phyloP scores from a whole-genome alignment of 2,888 invertebrate species.

The Chrysotoxum bicinctum region DNA sequence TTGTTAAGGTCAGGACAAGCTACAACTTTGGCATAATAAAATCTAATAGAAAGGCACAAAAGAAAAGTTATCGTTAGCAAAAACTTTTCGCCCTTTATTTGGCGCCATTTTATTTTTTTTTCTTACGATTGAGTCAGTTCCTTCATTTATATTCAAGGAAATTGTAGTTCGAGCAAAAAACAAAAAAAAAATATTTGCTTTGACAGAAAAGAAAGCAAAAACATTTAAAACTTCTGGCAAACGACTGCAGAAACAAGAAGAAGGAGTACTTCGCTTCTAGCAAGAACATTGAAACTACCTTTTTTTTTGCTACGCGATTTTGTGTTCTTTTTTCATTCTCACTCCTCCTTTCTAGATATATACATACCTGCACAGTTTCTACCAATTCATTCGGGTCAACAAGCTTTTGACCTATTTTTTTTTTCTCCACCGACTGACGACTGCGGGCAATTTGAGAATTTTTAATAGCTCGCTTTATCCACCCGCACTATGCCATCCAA shows the following conservation, averaged over 20 bases:
- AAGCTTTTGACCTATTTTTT: conserved; percentile 67
- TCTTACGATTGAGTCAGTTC: not conserved
- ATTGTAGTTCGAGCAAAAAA: conserved; percentile 3
- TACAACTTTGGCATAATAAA: conserved; percentile 8
- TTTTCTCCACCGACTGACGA: not conserved
- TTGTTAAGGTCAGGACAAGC: conserved; percentile 5
- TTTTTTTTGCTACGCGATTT: conserved; percentile 5
- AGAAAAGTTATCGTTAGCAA: conserved; percentile 27
- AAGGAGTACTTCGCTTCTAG: not conserved
- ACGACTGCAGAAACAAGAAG: not conserved
- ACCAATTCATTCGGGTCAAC: conserved; percentile 56
- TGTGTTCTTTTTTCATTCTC: not conserved
- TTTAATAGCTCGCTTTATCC: conserved; percentile 44
- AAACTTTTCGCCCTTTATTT: conserved; percentile 33
- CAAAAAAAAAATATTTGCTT: conserved; percentile 6
- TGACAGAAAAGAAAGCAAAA: conserved; percentile 12
- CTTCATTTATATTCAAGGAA: conserved; percentile 29
- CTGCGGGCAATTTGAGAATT: conserved; percentile 49
- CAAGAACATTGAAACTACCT: conserved; percentile 25
- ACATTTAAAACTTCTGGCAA: conserved; percentile 26
- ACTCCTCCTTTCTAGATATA: not conserved
- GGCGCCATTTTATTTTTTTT: conserved; percentile 19
- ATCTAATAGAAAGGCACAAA: conserved; percentile 24
- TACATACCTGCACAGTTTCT: conserved; percentile 40
- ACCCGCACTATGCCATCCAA: conserved; percentile 3